These are phyloP conservation scores for Neofelis nebulosa DNA, from an alignment of 2,113 vertebrate genomes.

Conservation along the genomic window DNA sequence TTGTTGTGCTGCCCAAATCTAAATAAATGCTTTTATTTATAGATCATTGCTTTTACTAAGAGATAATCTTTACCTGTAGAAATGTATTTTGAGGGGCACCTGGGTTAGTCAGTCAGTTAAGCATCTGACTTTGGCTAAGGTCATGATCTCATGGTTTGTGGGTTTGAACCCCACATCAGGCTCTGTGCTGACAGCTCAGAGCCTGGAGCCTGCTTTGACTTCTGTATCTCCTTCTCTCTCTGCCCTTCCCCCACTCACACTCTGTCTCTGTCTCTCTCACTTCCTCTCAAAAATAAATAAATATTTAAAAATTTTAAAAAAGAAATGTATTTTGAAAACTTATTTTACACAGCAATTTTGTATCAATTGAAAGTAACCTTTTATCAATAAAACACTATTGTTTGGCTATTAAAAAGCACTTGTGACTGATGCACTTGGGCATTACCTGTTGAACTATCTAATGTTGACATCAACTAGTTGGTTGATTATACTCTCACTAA, in stretches of 20 bases:
- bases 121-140: too few species aligned
- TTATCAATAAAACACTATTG: slow-evolving; percentile 74
- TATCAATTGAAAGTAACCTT: slow-evolving; percentile 70
- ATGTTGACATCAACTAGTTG: neutral
- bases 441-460: neutral
- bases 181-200: too few species aligned
- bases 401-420: slow-evolving; percentile 3
- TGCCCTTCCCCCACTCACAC: too few species aligned
- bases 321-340: slow-evolving; percentile 71
- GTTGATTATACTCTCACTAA: slow-evolving; percentile 14
- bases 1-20: neutral
- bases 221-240: too few species aligned
- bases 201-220: too few species aligned
- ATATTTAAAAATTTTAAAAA: too few species aligned
- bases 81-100: too few species aligned
- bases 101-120: too few species aligned
- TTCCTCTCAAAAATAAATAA: too few species aligned
- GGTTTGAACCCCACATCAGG: too few species aligned
- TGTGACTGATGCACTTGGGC: neutral
- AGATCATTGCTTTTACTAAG: slow-evolving; percentile 8
- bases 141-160: too few species aligned
- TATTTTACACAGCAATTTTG: slow-evolving; percentile 62
- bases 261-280: too few species aligned
- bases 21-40: slow-evolving; percentile 35
- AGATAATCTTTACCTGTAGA: slow-evolving; percentile 62